phyloP scores from a whole-genome alignment of 2,113 vertebrate species.

The Crotalus horridus region DNA sequence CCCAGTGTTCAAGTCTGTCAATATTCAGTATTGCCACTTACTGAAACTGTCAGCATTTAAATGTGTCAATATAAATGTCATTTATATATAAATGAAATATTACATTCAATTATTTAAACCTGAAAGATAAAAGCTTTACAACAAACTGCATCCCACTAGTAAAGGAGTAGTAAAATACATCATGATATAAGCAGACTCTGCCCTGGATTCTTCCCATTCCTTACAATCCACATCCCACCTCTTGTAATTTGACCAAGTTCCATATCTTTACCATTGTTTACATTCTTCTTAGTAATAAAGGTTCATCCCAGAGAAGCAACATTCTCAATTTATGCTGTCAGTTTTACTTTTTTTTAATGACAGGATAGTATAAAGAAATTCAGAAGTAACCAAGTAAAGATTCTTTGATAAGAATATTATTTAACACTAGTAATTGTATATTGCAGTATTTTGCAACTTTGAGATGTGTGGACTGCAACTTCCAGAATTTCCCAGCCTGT shows the following conservation, averaged over 20 bases:
- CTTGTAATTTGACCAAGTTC: not conserved
- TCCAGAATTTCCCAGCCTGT: not conserved
- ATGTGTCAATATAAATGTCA: not conserved
- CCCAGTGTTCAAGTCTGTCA: not conserved
- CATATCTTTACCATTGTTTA: not conserved
- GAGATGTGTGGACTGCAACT: not conserved
- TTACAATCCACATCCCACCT: not conserved
- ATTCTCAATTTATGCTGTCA: not conserved
- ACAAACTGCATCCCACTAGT: not conserved
- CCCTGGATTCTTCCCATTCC: not conserved
- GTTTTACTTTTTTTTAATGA: not conserved
- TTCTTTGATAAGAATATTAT: not conserved
- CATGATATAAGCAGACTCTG: not conserved
- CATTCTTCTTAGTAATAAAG: not conserved
- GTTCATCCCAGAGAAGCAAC: not conserved
- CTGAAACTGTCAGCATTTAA: not conserved
- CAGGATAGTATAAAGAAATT: not conserved
- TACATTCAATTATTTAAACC: not conserved
- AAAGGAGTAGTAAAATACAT: not conserved
- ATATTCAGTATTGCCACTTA: not conserved
- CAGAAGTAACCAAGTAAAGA: not conserved
- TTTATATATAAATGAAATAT: not conserved
- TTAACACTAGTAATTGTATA: not conserved
- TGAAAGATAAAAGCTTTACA: not conserved
- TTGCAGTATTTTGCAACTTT: not conserved